Percentiles rank a stretch among this genome's conserved stretches.
Evolutionary conservation across 2,797 vertebrate genomes (phyloP).

Genomic region (Semotilus atromaculatus): DNA sequence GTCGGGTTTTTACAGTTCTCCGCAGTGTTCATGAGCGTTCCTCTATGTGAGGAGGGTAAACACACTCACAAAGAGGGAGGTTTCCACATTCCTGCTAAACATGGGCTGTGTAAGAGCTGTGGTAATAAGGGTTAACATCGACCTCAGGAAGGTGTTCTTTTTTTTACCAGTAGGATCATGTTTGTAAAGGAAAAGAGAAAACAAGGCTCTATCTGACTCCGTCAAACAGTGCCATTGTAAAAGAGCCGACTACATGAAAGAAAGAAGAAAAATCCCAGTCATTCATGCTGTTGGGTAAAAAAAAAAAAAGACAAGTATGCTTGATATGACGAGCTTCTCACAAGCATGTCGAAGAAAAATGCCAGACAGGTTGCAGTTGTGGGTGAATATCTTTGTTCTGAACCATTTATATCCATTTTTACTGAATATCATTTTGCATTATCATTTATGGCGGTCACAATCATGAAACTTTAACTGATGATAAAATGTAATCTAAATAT

Average conservation of each 20-base stretch:
- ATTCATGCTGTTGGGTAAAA: neutral
- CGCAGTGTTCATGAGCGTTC: slow-evolving; percentile 25
- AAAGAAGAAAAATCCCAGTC: slow-evolving; percentile 10
- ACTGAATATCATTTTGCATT: neutral
- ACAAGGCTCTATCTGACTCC: slow-evolving; percentile 19
- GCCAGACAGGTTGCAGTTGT: neutral
- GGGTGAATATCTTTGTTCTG: slow-evolving; percentile 14
- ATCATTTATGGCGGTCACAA: neutral
- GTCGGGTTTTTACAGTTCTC: slow-evolving; percentile 15
- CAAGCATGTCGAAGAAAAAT: slow-evolving; percentile 1
- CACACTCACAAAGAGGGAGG: slow-evolving; percentile 14
- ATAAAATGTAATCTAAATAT: neutral
- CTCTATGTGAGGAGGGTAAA: slow-evolving; percentile 30
- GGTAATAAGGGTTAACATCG: neutral
- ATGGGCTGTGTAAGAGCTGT: slow-evolving; percentile 1
- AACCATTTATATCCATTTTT: neutral
- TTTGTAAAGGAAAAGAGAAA: slow-evolving; percentile 2
- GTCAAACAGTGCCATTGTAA: neutral
- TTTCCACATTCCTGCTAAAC: slow-evolving; percentile 32
- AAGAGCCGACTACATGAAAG: neutral
- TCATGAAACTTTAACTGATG: neutral
- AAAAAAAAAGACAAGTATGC: slow-evolving; percentile 17
- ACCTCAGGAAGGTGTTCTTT: neutral
- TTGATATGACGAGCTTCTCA: neutral
- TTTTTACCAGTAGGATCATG: slow-evolving; percentile 18